phyloP scores from a whole-genome alignment of 2,113 vertebrate species.

The Vulpes vulpes region DNA sequence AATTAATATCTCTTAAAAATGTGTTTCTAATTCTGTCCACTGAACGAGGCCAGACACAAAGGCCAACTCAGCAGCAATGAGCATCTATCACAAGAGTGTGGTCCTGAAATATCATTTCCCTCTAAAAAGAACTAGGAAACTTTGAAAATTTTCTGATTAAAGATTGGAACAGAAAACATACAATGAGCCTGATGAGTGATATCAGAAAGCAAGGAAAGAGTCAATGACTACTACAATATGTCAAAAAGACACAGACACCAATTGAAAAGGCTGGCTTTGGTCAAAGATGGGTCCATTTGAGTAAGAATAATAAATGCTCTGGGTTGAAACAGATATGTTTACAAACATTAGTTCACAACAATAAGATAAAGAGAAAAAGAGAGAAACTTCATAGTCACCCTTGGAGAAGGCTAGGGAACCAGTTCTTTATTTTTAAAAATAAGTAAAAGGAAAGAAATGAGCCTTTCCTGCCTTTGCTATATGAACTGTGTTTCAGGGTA shows the following conservation, averaged over 20 bases:
- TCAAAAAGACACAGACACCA: neutral
- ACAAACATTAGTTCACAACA: neutral
- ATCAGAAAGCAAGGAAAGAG: neutral
- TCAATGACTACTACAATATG: neutral
- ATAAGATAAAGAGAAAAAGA: constrained; percentile 11
- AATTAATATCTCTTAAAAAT: neutral
- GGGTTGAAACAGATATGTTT: neutral
- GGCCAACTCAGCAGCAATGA: neutral
- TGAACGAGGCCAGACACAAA: neutral
- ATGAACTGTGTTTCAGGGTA: neutral
- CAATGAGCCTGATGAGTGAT: neutral
- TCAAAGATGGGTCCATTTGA: neutral
- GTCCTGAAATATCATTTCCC: neutral
- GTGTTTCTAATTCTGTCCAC: constrained; percentile 5
- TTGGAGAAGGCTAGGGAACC: neutral
- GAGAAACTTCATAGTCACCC: neutral
- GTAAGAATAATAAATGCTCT: neutral
- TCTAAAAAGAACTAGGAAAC: neutral
- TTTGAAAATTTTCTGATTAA: neutral
- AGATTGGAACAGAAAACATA: neutral
- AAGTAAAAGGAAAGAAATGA: neutral
- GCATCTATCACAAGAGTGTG: neutral
- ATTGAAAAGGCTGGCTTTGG: neutral
- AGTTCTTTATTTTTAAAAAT: constrained; percentile 13
- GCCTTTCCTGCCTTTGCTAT: neutral